Evolutionary conservation across 2,888 invertebrate species (phyloP).

Genomic region (Torymus auratus): DNA sequence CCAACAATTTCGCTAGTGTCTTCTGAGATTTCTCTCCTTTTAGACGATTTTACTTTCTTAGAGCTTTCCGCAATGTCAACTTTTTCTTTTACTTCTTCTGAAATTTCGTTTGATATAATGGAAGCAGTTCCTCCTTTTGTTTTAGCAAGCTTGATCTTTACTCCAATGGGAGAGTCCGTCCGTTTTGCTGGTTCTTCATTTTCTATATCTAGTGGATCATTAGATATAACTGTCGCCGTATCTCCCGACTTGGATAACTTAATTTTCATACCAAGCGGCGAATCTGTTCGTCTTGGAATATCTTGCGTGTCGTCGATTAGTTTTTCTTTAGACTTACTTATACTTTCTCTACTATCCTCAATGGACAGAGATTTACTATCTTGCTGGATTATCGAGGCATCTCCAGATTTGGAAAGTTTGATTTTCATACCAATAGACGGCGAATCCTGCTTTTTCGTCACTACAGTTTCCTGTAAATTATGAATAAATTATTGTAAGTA

Average conservation of each 20-base stretch:
- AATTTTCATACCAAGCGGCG: slow-evolving; percentile 70
- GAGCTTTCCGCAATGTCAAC: slow-evolving; percentile 48
- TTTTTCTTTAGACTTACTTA: slow-evolving; percentile 25
- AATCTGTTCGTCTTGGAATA: slow-evolving; percentile 27
- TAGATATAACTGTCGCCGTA: slow-evolving; percentile 67
- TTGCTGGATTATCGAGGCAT: slow-evolving; percentile 50
- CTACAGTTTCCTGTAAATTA: slow-evolving; percentile 36
- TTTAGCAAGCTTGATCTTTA: slow-evolving; percentile 55
- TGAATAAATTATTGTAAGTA: not conserved
- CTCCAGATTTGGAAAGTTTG: slow-evolving; percentile 53
- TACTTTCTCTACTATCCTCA: slow-evolving; percentile 7
- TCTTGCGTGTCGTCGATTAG: slow-evolving; percentile 24
- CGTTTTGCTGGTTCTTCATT: slow-evolving; percentile 63
- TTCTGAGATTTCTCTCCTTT: slow-evolving; percentile 21
- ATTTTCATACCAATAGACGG: slow-evolving; percentile 57
- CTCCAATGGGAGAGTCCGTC: slow-evolving; percentile 65
- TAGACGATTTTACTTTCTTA: slow-evolving; percentile 20
- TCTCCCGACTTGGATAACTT: slow-evolving; percentile 73
- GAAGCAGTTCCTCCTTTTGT: slow-evolving; percentile 46
- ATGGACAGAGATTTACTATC: slow-evolving; percentile 5
- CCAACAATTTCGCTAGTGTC: slow-evolving; percentile 3
- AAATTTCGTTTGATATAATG: slow-evolving; percentile 33
- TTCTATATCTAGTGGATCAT: slow-evolving; percentile 62
- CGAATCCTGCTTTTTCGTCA: slow-evolving; percentile 52
- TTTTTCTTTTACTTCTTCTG: slow-evolving; percentile 51